Conservation (phyloP, 2,888 invertebrate genomes). For the Synergus itoensis region DNA sequence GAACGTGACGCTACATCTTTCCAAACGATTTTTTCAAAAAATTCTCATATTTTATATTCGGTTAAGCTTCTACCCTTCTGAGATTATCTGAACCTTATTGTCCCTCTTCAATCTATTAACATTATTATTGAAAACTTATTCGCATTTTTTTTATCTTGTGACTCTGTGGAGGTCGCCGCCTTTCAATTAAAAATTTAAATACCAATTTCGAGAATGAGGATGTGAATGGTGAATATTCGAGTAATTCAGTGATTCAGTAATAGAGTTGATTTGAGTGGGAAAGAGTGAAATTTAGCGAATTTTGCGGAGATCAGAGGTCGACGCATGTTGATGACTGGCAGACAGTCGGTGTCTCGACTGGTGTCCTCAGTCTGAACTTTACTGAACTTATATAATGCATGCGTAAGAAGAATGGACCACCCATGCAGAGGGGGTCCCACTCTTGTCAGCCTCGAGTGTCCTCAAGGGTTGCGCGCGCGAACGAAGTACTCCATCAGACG, state of each 20-base stretch:
- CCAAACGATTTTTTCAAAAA: background rate
- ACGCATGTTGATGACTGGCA: constrained; percentile 14
- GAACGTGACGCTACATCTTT: background rate
- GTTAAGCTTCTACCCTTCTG: background rate
- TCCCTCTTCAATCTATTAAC: background rate
- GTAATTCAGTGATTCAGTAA: background rate
- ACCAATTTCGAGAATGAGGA: background rate
- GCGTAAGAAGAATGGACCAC: constrained; percentile 76
- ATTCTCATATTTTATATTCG: background rate
- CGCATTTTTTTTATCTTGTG: too few species aligned
- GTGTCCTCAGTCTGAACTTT: constrained; percentile 63
- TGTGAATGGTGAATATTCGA: background rate
- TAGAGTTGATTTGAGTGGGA: constrained; percentile 12
- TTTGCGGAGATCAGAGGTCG: constrained; percentile 22
- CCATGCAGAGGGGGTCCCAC: constrained; percentile 72
- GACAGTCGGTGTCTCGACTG: constrained; percentile 31
- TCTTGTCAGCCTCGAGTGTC: constrained; percentile 72
- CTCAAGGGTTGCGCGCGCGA: constrained; percentile 73
- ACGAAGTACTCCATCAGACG: constrained; percentile 73
- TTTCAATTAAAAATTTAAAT: background rate
- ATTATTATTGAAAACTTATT: too few species aligned
- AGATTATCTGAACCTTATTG: background rate
- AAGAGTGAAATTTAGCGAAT: constrained; percentile 16
- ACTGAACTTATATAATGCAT: constrained; percentile 71
- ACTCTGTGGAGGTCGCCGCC: background rate